Evolutionary conservation across 2,888 invertebrate species (phyloP).

Genomic region (Drosophila conformis): DNA sequence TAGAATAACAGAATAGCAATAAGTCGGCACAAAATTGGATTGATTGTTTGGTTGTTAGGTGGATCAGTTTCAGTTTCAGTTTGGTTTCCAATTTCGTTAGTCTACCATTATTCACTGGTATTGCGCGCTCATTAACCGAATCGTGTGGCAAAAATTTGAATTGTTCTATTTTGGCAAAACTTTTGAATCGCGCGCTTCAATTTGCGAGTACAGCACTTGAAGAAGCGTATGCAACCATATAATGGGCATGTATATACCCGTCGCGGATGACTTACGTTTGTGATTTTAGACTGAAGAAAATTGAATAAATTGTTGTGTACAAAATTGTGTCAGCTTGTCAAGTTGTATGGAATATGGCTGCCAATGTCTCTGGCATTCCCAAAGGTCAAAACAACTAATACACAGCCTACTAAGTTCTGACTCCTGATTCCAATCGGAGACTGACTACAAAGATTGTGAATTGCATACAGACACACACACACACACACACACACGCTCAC

Average conservation of each 20-base stretch:
- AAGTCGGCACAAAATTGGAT: conserved; percentile 14
- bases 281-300: conserved; percentile 54
- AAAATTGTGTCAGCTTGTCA: conserved; percentile 60
- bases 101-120: background rate
- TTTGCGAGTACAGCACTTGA: conserved; percentile 38
- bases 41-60: conserved; percentile 11
- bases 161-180: conserved; percentile 34
- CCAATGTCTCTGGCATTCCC: conserved; percentile 26
- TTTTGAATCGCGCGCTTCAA: conserved; percentile 47
- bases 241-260: conserved; percentile 30
- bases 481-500: background rate
- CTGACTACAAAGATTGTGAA: background rate
- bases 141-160: conserved; percentile 47
- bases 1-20: conserved; percentile 26
- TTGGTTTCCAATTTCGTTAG: conserved; percentile 1
- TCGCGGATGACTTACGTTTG: conserved; percentile 38
- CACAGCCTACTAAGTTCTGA: conserved; percentile 38
- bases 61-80: conserved; percentile 8
- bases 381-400: conserved; percentile 15
- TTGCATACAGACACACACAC: background rate
- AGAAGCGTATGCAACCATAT: conserved; percentile 6
- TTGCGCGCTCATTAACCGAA: background rate
- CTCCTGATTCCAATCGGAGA: conserved; percentile 3
- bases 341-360: conserved; percentile 54
- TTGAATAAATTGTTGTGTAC: conserved; percentile 48